Percentiles rank a stretch among this genome's conserved stretches.
phyloP scores from a whole-genome alignment of 2,888 invertebrate species.

The Agrotis ipsilon region DNA sequence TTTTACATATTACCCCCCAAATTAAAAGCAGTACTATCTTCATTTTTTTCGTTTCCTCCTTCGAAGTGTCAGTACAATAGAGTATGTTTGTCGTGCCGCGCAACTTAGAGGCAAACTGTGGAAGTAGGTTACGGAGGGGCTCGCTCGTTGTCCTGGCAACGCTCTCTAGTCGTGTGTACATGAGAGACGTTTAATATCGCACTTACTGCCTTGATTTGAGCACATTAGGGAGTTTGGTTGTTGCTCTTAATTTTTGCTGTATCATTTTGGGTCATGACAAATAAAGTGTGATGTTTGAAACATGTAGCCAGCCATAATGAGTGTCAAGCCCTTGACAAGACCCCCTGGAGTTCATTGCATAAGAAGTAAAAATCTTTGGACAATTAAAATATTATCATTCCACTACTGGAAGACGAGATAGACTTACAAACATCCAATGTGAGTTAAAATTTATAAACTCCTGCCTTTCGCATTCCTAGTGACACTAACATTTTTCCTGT shows the following conservation, averaged over 20 bases:
- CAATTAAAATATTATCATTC: too few species aligned
- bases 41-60: slow-evolving; percentile 2
- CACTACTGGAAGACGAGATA: too few species aligned
- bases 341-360: too few species aligned
- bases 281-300: background rate
- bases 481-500: too few species aligned
- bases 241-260: background rate
- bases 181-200: slow-evolving; percentile 6
- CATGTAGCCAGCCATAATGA: too few species aligned
- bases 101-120: slow-evolving; percentile 28
- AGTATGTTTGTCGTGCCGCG: slow-evolving; percentile 16
- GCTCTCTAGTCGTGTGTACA: slow-evolving; percentile 11
- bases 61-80: background rate
- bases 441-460: too few species aligned
- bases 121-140: slow-evolving; percentile 54
- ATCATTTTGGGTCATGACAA: background rate
- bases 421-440: too few species aligned
- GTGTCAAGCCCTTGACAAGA: too few species aligned
- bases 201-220: slow-evolving; percentile 19
- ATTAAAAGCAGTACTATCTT: background rate
- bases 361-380: too few species aligned
- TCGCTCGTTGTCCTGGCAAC: slow-evolving; percentile 58
- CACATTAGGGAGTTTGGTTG: background rate
- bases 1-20: background rate
- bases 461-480: too few species aligned